phyloP scores from a whole-genome alignment of 2,888 invertebrate species.

The Epinotia brunnichana region DNA sequence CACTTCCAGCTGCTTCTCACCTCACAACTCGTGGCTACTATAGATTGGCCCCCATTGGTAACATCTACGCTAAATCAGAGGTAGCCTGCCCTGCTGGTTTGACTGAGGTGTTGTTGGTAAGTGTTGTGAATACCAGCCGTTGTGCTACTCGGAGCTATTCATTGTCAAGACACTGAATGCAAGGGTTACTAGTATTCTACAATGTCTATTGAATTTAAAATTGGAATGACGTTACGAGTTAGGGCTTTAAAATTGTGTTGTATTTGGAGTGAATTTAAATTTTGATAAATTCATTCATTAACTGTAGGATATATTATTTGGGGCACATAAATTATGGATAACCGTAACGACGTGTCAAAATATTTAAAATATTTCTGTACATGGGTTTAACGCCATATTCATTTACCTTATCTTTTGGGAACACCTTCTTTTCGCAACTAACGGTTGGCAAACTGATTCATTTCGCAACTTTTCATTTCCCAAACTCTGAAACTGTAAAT shows the following conservation, averaged over 20 bases:
- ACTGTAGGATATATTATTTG: too few species aligned
- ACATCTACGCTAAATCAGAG: neutral
- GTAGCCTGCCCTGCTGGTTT: neutral
- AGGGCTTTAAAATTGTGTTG: neutral
- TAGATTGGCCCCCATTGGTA: neutral
- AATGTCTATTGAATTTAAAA: conserved; percentile 14
- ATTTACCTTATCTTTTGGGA: too few species aligned
- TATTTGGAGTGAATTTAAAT: neutral
- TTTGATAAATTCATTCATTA: neutral
- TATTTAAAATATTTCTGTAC: too few species aligned
- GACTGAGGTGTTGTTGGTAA: neutral
- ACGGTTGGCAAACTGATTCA: too few species aligned
- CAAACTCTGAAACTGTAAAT: too few species aligned
- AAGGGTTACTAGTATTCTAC: neutral
- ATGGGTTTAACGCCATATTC: too few species aligned
- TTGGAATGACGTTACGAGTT: neutral
- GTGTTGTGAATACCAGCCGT: neutral
- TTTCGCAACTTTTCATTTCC: too few species aligned
- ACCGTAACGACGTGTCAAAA: too few species aligned
- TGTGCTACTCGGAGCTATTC: conserved; percentile 2
- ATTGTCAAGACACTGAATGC: conserved; percentile 7
- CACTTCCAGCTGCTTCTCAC: neutral
- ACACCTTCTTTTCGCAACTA: too few species aligned
- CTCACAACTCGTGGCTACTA: neutral
- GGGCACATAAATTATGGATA: too few species aligned